Base-by-base conservation (phyloP, 1,140 invertebrate species). In the Diachasmimorpha longicaudata region DNA sequence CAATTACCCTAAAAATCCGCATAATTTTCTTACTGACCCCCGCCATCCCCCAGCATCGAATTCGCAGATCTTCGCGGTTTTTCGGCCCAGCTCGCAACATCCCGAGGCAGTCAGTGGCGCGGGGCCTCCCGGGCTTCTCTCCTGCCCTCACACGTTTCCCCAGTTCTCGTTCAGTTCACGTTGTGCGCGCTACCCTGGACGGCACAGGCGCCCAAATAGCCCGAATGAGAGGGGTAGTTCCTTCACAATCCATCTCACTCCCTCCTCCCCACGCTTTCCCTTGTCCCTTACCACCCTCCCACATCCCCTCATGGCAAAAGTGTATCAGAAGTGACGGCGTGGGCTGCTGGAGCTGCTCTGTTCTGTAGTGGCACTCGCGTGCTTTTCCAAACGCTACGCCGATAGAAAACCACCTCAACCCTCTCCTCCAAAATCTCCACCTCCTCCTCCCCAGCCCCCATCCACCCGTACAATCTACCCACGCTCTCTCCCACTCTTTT, bases 31-130 rank as follows among this genome's bases (percentile, higher is more conserved):
- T 6, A 31, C 31, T 31, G 31, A 31, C 31, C 31, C 46, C 78
- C 79, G 80, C 81, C 74, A 78, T 80, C 78, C 81, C 78, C 81
- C 76, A 79, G 82, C 81, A 84, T 83, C 80, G 79, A 84, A 82
- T 42, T 86, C 82, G 85, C 83, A 83, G 84, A 86, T 86, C 85
- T 87, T 85, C 84, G 85, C 85, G 81, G 81, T 82, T 82, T 85
- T 86, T 86, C 85, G 84, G 82, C 83, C 83, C 84, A 79, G 74
- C 79, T 55, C 74, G 73, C 31, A 31, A 21, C 0, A 31, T 31
- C 11, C 25, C 9, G 55, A 19, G 25, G 23, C 21, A 14, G 66
- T 16, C 21, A 8, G 14, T 68, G 16, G 75, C 79, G 79, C 79
- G 72, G 76, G 77, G 76, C 67, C 52, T 76, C 80, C 81, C 81